Percentiles rank a stretch among this genome's conserved stretches.
Evolutionary conservation across 2,113 vertebrate species (phyloP).

Genomic region (Saguinus imperator): DNA sequence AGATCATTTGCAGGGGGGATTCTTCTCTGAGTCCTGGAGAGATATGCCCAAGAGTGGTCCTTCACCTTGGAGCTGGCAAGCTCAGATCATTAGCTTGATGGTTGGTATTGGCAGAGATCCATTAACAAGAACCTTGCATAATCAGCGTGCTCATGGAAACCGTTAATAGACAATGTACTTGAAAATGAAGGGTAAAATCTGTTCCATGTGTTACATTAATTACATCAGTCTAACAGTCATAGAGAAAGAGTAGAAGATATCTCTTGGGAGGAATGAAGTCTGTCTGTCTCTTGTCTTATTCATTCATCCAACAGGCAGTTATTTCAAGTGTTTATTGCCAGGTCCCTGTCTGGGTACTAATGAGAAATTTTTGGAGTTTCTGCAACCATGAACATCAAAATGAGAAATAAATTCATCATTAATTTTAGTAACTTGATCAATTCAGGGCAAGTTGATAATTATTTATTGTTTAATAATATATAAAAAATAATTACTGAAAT

Average conservation of each 20-base stretch:
- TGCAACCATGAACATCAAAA: not conserved
- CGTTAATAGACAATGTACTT: constrained; percentile 53
- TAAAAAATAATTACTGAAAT: no score
- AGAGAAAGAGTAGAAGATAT: not conserved
- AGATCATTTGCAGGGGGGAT: not conserved
- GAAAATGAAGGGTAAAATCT: constrained; percentile 70
- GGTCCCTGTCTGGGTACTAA: not conserved
- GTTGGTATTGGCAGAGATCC: constrained; percentile 59
- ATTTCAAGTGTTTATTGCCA: not conserved
- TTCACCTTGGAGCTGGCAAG: constrained; percentile 62
- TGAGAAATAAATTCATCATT: not conserved
- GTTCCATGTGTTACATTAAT: constrained; percentile 57
- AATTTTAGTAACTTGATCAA: not conserved
- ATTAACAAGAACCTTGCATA: constrained; percentile 49
- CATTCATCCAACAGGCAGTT: not conserved
- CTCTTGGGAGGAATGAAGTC: constrained; percentile 18
- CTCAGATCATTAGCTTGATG: constrained; percentile 46
- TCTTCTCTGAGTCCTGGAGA: constrained; percentile 6
- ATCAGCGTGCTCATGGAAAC: constrained; percentile 46
- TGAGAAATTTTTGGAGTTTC: not conserved
- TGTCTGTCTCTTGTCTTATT: constrained; percentile 45
- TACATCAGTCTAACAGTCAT: constrained; percentile 33
- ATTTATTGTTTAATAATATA: no score
- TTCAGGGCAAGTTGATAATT: not conserved
- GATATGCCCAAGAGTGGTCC: not conserved